phyloP scores from a whole-genome alignment of 2,888 invertebrate genomes.

The Acanthacorydalis orientalis region DNA sequence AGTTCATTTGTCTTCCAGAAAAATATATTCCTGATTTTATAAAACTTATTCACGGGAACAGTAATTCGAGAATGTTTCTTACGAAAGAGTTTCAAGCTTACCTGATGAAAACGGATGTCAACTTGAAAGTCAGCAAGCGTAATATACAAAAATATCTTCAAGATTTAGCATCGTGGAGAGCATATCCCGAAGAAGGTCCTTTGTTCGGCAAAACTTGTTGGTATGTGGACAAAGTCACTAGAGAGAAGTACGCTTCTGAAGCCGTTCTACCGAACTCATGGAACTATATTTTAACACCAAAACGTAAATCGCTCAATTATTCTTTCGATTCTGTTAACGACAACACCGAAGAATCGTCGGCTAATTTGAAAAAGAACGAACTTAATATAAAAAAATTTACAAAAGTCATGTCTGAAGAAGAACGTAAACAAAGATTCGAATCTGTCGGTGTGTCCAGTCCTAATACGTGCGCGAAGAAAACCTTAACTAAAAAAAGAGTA shows the following conservation, averaged over 20 bases:
- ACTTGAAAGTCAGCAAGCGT: conserved; percentile 24
- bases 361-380: too few species aligned
- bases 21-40: conserved; percentile 44
- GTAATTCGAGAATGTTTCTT: conserved; percentile 35
- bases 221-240: conserved; percentile 39
- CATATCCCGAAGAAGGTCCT: conserved; percentile 33
- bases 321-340: too few species aligned
- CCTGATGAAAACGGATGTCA: conserved; percentile 28
- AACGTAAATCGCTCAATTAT: background rate
- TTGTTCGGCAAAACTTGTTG: conserved; percentile 42
- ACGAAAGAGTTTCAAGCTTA: conserved; percentile 43
- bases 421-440: conserved; percentile 15
- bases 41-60: conserved; percentile 48
- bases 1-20: conserved; percentile 25
- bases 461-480: background rate
- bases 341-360: too few species aligned
- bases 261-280: conserved; percentile 37
- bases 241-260: conserved; percentile 33
- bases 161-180: conserved; percentile 41
- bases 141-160: conserved; percentile 34
- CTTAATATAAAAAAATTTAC: conserved; percentile 20
- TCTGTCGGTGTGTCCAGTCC: background rate
- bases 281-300: conserved; percentile 24
- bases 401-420: conserved; percentile 18
- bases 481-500: background rate